phyloP scores from a whole-genome alignment of 2,113 vertebrate species.

The Zootoca vivipara region DNA sequence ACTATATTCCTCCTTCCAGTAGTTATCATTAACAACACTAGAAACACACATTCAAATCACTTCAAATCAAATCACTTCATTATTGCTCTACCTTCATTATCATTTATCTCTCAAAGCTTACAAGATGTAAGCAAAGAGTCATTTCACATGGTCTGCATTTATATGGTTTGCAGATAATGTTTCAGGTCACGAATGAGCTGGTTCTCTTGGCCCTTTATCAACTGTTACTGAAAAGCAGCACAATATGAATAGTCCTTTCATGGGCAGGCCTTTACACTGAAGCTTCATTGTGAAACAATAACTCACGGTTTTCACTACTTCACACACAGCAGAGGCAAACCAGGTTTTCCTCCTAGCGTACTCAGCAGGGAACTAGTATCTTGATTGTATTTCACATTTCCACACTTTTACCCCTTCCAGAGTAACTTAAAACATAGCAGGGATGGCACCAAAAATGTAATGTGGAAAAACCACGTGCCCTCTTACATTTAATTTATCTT shows the following conservation, averaged over 20 bases:
- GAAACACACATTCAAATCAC: not conserved
- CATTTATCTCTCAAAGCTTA: slow-evolving; percentile 42
- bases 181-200: slow-evolving; percentile 50
- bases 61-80: not conserved
- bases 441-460: slow-evolving; percentile 42
- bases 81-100: not conserved
- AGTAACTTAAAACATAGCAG: slow-evolving; percentile 51
- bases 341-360: not conserved
- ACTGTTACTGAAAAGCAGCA: slow-evolving; percentile 64
- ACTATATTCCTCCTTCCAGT: not conserved
- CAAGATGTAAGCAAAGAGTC: slow-evolving; percentile 41
- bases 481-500: slow-evolving; percentile 26
- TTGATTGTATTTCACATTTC: not conserved
- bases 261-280: slow-evolving; percentile 46
- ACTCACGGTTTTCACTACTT: slow-evolving; percentile 36
- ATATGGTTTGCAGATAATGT: slow-evolving; percentile 56
- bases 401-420: not conserved
- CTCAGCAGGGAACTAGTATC: not conserved
- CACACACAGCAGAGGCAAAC: slow-evolving; percentile 8
- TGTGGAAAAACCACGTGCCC: not conserved
- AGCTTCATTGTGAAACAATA: slow-evolving; percentile 64
- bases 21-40: not conserved
- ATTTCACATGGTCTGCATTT: slow-evolving; percentile 50
- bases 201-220: slow-evolving; percentile 50
- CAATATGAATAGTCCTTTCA: slow-evolving; percentile 51